These are phyloP conservation scores for Xiphophorus maculatus DNA, from an alignment of 2,113 vertebrate species.

Conservation along the genomic window DNA sequence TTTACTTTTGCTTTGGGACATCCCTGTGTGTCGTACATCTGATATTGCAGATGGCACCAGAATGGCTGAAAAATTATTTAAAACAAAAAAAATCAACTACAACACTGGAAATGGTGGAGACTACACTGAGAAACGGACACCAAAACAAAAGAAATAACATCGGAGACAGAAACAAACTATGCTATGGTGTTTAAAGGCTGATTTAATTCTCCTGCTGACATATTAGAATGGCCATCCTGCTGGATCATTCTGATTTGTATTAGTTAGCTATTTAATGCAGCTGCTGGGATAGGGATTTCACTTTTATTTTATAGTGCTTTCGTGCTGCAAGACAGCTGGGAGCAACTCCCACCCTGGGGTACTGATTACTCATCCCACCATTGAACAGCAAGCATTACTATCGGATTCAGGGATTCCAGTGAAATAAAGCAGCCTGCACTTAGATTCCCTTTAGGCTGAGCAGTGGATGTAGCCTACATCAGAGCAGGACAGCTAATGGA, in stretches of 20 bases:
- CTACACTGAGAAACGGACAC: slow-evolving; percentile 1
- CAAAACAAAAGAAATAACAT: slow-evolving; percentile 8
- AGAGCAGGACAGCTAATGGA: slow-evolving; percentile 35
- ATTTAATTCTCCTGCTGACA: slow-evolving; percentile 27
- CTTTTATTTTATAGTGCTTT: slow-evolving; percentile 67
- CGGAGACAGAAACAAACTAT: slow-evolving; percentile 1
- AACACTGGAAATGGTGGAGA: slow-evolving; percentile 24
- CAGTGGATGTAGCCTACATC: slow-evolving; percentile 39
- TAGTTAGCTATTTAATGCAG: slow-evolving; percentile 57
- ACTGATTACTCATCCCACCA: slow-evolving; percentile 44
- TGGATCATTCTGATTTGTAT: slow-evolving; percentile 40
- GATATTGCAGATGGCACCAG: background rate
- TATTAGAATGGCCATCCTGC: slow-evolving; percentile 34
- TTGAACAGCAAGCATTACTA: slow-evolving; percentile 58
- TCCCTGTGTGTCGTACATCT: slow-evolving; percentile 21
- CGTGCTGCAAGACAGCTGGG: slow-evolving; percentile 41
- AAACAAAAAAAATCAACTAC: background rate
- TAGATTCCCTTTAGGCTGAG: slow-evolving; percentile 52
- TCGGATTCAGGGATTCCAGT: slow-evolving; percentile 66
- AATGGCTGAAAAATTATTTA: slow-evolving; percentile 14
- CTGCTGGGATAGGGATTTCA: slow-evolving; percentile 49
- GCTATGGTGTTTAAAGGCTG: slow-evolving; percentile 17
- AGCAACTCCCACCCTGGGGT: slow-evolving; percentile 53
- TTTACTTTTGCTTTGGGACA: background rate
- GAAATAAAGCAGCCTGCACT: slow-evolving; percentile 51